Evolutionary conservation across 2,888 invertebrate species (phyloP).

Genomic region (Heteropelma amictum): DNA sequence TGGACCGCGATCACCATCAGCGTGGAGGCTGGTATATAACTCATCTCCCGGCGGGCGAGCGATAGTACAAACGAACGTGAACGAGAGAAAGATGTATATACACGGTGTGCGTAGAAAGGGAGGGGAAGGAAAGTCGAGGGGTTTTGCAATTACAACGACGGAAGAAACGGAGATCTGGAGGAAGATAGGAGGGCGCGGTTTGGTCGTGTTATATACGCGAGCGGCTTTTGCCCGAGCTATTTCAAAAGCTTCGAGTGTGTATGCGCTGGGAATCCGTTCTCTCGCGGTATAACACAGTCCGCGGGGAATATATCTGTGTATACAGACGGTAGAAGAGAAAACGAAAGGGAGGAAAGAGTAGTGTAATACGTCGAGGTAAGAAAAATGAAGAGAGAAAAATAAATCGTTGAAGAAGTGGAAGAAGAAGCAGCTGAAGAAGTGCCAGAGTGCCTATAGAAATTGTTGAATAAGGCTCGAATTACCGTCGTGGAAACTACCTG

Average conservation of each 20-base stretch:
- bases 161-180: slow-evolving; percentile 67
- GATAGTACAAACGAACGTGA: slow-evolving; percentile 37
- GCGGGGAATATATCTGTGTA: background rate
- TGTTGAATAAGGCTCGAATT: slow-evolving; percentile 17
- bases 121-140: background rate
- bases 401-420: background rate
- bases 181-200: slow-evolving; percentile 56
- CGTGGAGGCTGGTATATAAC: slow-evolving; percentile 55
- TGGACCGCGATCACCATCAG: slow-evolving; percentile 47
- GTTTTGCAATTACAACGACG: slow-evolving; percentile 71
- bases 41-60: slow-evolving; percentile 62
- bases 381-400: background rate
- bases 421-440: background rate
- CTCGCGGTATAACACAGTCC: background rate
- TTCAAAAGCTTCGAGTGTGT: slow-evolving; percentile 5
- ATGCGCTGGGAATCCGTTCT: slow-evolving; percentile 2
- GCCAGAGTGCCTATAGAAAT: background rate
- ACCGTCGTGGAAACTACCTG: background rate
- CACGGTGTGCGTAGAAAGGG: background rate
- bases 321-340: background rate
- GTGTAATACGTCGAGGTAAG: background rate
- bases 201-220: slow-evolving; percentile 39
- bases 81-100: slow-evolving; percentile 27
- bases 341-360: background rate
- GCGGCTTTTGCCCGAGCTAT: slow-evolving; percentile 31